Conservation (phyloP, 2,113 vertebrate species). For the Caretta caretta region DNA sequence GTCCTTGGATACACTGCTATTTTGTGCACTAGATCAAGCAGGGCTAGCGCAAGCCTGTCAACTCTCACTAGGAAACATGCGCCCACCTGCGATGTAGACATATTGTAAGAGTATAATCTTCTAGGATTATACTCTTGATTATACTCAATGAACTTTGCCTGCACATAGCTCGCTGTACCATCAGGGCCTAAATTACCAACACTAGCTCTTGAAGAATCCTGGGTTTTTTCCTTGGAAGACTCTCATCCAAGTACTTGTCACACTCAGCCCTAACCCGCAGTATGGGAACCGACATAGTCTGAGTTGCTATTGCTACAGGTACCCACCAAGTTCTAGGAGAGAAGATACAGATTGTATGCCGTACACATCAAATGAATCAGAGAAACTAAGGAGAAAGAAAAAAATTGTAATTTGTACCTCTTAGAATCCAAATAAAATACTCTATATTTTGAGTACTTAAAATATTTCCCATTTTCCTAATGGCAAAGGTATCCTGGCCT, state of each 20-base stretch:
- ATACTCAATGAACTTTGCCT: not conserved
- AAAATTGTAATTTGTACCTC: not conserved
- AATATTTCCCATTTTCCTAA: not conserved
- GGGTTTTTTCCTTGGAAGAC: not conserved
- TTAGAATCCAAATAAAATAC: not conserved
- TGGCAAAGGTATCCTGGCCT: not conserved
- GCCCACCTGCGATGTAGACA: not conserved
- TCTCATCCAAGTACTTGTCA: not conserved
- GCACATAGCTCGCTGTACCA: not conserved
- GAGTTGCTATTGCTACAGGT: not conserved
- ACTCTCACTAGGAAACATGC: not conserved
- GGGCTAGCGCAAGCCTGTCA: not conserved
- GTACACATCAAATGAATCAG: not conserved
- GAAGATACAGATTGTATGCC: not conserved
- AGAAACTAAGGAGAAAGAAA: not conserved
- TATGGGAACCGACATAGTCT: rapidly evolving
- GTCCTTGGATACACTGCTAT: not conserved
- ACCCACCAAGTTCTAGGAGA: not conserved
- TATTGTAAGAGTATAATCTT: not conserved
- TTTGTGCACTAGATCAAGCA: not conserved
- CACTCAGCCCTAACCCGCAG: not conserved
- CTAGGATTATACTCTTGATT: too few relatives aligned
- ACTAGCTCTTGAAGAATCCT: not conserved
- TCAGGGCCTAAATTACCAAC: not conserved
- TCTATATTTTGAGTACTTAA: not conserved